These are phyloP conservation scores for Phoebastria nigripes DNA, from an alignment of 2,797 vertebrate species.

Conservation along the genomic window DNA sequence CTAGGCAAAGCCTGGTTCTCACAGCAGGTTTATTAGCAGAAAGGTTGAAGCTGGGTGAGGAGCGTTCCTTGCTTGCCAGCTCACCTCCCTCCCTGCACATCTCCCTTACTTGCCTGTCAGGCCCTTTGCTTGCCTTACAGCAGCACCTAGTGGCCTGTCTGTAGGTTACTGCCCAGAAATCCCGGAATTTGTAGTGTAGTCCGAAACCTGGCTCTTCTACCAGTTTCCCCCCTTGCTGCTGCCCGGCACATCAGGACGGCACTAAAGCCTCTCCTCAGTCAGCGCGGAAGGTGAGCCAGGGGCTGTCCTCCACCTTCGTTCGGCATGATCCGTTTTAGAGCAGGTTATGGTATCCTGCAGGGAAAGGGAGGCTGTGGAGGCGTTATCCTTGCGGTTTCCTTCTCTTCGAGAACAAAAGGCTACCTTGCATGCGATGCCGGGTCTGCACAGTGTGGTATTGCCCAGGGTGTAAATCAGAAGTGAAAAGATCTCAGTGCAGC, in stretches of 20 bases:
- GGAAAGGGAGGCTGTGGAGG: not conserved
- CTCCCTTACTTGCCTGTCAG: accelerated
- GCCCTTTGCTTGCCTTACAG: conserved; percentile 58
- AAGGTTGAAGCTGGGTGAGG: not conserved
- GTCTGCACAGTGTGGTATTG: not conserved
- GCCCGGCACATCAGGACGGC: not conserved
- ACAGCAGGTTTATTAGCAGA: accelerated
- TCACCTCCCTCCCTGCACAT: not conserved
- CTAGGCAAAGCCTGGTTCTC: not conserved
- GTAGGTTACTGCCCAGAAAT: conserved; percentile 36
- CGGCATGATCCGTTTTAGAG: accelerated
- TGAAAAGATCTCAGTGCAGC: not conserved
- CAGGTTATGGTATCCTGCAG: not conserved
- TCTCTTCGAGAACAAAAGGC: not conserved
- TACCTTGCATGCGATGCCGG: accelerated
- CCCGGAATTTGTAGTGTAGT: not conserved
- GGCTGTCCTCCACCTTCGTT: not conserved
- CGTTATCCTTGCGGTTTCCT: not conserved
- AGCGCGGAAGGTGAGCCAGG: not conserved
- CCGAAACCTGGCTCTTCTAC: not conserved
- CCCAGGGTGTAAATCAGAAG: not conserved
- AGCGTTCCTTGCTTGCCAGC: accelerated
- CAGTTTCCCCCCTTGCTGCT: not conserved
- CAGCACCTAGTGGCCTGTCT: conserved; percentile 72
- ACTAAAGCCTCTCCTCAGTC: accelerated